Evolutionary conservation across 1,140 invertebrate species (phyloP).

Genomic region (Augochlora pura): DNA sequence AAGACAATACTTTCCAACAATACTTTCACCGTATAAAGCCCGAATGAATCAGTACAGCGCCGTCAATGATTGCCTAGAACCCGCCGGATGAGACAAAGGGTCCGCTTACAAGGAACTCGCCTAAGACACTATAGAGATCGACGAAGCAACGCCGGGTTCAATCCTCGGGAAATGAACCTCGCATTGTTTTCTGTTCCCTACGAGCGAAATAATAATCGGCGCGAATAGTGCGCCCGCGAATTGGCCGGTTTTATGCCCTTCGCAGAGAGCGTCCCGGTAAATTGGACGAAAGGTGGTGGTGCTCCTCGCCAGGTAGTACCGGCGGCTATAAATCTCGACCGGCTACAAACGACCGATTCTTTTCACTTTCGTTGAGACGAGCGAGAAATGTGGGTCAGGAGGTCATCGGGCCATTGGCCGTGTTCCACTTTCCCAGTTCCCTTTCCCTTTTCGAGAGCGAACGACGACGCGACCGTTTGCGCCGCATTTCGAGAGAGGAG

Average conservation of each 20-base stretch:
- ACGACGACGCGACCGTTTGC: constrained; percentile 50
- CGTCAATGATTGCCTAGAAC: too few relatives aligned
- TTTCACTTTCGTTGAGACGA: constrained; percentile 79
- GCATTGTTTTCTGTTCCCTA: neutral
- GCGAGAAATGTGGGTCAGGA: constrained; percentile 76
- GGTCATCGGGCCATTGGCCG: constrained; percentile 77
- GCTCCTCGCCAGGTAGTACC: constrained; percentile 11
- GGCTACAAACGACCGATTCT: constrained; percentile 67
- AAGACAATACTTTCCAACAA: too few relatives aligned
- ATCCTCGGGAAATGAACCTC: neutral
- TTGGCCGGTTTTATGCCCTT: constrained; percentile 11
- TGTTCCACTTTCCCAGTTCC: constrained; percentile 78
- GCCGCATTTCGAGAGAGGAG: constrained; percentile 31
- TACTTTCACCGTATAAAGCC: neutral
- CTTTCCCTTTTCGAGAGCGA: constrained; percentile 76
- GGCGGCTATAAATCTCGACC: constrained; percentile 54
- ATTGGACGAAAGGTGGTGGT: constrained; percentile 23
- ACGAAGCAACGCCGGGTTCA: neutral
- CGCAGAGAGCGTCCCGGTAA: neutral
- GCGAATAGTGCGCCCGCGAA: neutral
- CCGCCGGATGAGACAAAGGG: neutral
- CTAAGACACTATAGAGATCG: too few relatives aligned
- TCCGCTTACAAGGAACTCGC: too few relatives aligned
- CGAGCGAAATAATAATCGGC: neutral
- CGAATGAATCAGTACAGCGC: neutral